Conservation (phyloP, 2,113 vertebrate species). For the Hippocampus abdominalis region DNA sequence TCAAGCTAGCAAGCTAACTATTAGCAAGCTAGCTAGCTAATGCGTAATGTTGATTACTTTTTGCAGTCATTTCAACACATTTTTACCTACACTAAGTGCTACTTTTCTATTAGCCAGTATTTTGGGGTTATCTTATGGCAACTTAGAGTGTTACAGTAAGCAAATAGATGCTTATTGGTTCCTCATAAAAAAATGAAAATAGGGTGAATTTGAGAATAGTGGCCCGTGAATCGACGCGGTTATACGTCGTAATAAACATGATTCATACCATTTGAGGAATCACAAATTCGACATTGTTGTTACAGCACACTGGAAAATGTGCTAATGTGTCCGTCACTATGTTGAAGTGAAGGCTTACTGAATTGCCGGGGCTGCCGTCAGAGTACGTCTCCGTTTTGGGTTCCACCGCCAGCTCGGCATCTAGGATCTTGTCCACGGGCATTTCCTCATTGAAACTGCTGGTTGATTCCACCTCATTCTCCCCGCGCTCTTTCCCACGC, state of each 20-base stretch:
- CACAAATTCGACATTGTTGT: too few relatives aligned
- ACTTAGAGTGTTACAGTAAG: background rate
- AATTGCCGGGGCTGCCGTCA: slow-evolving; percentile 79
- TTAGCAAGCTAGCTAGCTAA: background rate
- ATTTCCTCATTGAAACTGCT: slow-evolving; percentile 83
- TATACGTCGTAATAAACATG: too few relatives aligned
- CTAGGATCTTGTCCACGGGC: slow-evolving; percentile 95
- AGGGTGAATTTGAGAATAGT: too few relatives aligned
- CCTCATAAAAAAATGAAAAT: background rate
- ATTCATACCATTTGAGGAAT: too few relatives aligned
- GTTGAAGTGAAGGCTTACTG: slow-evolving; percentile 67
- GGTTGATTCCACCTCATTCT: slow-evolving; percentile 82
- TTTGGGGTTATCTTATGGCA: background rate
- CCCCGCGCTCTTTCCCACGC: slow-evolving; percentile 84
- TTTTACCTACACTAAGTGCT: background rate
- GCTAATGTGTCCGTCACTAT: background rate
- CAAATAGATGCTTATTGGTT: too few relatives aligned
- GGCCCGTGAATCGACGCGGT: too few relatives aligned
- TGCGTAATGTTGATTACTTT: too few relatives aligned
- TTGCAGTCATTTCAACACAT: background rate
- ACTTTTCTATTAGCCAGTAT: background rate
- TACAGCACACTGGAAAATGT: too few relatives aligned
- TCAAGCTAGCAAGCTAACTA: too few relatives aligned
- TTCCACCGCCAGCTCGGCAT: slow-evolving; percentile 90
- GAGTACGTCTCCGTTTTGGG: slow-evolving; percentile 85